Base-by-base conservation (phyloP, 1,140 invertebrate genomes). In the Drosophila ironensis region DNA sequence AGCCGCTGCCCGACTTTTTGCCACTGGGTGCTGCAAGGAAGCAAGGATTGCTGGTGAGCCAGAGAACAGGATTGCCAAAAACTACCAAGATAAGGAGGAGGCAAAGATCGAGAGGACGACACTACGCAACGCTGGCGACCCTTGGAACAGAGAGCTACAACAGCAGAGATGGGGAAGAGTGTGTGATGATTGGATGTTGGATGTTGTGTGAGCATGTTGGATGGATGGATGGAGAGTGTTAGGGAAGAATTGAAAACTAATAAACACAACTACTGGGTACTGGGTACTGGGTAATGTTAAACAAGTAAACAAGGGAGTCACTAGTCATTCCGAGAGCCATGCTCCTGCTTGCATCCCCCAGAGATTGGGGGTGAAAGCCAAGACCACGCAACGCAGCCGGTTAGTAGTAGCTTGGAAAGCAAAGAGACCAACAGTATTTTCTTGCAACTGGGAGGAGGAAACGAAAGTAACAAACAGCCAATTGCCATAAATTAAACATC, bases 361-460 rank as follows among this genome's bases (percentile, higher is more conserved):
- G n/a, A n/a, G n/a, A n/a, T n/a, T n/a, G n/a, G n/a, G n/a, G n/a
- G n/a, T n/a, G n/a, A n/a, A n/a, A n/a, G n/a, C n/a, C n/a, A n/a
- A n/a, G n/a, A n/a, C n/a, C n/a, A n/a, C n/a, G n/a, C n/a, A n/a
- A n/a, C n/a, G n/a, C n/a, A 35, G 28, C 28, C 11, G 33, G 14
- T n/a, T n/a, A n/a, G n/a, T 60, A 68, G 25, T 45, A 54, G 28
- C 17, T 66, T 28, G n/a, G n/a, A n/a, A n/a, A 20, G 57, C 17
- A 59, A 48, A 25, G 48, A 20, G 57, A 63, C 56, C 14, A 73
- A 60, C 80, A 86, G 80, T 86, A 86, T 86, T 86, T 86, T 86
- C 80, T 86, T 86, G 80, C 80, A 56, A 72, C 48, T 44, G 19
- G 72, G 59, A 72, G 64, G n/a, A n/a, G n/a, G n/a, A 63, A 53